These are phyloP conservation scores for Halcyon leucocephala DNA, from an alignment of 2,797 vertebrate species.

Conservation along the genomic window DNA sequence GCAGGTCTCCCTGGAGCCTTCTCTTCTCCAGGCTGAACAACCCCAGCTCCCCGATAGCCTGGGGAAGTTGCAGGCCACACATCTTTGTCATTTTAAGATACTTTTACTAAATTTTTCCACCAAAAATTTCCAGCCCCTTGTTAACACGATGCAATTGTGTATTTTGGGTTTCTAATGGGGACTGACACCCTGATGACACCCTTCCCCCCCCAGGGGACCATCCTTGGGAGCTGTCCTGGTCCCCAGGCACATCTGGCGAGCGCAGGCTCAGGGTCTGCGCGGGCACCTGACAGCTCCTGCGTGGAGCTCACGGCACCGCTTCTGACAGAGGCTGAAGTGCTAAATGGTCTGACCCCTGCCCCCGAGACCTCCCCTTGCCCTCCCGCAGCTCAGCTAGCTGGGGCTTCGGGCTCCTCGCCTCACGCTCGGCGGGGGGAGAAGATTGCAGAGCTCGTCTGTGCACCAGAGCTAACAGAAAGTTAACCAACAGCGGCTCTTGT, in stretches of 20 bases:
- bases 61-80: background rate
- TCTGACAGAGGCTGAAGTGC: background rate
- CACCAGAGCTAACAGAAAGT: rapidly evolving
- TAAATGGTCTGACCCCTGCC: too few relatives aligned
- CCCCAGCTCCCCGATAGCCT: too few relatives aligned
- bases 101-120: background rate
- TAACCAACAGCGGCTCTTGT: rapidly evolving
- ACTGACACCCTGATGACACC: background rate
- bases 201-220: background rate
- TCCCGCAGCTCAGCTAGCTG: too few relatives aligned
- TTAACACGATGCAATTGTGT: background rate
- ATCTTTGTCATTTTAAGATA: background rate
- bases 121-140: rapidly evolving
- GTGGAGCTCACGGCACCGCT: rapidly evolving
- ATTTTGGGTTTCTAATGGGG: background rate
- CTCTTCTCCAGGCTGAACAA: too few relatives aligned
- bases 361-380: rapidly evolving
- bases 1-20: too few relatives aligned
- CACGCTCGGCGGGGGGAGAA: background rate
- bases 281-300: rapidly evolving
- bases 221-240: background rate
- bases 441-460: rapidly evolving
- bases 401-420: background rate
- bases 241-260: too few relatives aligned
- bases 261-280: rapidly evolving